A percentile compares a stretch with the other conserved stretches of the same genome.
Evolutionary conservation across 2,797 vertebrate species (phyloP).

Genomic region (Chaunax sp.): DNA sequence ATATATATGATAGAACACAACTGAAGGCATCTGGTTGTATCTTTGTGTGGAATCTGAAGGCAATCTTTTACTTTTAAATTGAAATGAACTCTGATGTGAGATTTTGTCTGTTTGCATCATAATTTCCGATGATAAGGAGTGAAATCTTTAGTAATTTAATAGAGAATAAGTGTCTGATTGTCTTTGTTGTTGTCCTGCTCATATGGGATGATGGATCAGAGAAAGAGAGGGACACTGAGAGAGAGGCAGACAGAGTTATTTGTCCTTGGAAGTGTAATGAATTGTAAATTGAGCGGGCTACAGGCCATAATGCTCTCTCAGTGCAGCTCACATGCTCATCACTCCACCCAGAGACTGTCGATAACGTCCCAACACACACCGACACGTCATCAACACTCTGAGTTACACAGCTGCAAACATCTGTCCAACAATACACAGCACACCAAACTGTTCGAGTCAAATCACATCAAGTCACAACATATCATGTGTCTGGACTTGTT

Average conservation of each 20-base stretch:
- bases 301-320: constrained; percentile 72
- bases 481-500: too few relatives aligned
- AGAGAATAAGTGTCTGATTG: constrained; percentile 2
- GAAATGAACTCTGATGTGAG: background rate
- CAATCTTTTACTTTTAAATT: background rate
- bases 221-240: background rate
- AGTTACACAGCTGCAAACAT: background rate
- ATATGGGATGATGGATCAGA: constrained; percentile 36
- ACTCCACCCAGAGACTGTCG: constrained; percentile 61
- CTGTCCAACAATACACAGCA: background rate
- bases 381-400: background rate
- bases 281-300: constrained; percentile 78
- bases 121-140: background rate
- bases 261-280: constrained; percentile 78
- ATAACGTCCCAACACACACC: constrained; percentile 57
- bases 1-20: background rate
- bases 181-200: constrained; percentile 18
- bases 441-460: background rate
- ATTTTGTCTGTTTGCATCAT: background rate
- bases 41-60: background rate
- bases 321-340: constrained; percentile 67
- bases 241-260: constrained; percentile 59
- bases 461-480: too few relatives aligned
- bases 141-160: constrained; percentile 1
- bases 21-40: background rate